phyloP scores from a whole-genome alignment of 2,888 invertebrate species.

The Theretra japonica region DNA sequence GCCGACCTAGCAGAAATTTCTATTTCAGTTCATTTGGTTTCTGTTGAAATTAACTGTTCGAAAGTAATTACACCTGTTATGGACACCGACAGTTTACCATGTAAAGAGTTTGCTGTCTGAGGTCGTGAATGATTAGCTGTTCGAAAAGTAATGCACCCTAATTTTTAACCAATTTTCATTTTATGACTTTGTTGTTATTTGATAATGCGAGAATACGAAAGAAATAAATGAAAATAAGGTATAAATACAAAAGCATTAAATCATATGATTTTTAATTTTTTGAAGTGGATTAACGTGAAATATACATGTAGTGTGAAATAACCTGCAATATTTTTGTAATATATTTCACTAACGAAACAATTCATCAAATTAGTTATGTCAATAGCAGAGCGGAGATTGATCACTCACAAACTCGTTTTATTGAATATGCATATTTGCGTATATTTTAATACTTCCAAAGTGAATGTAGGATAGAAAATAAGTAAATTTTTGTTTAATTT shows the following conservation, averaged over 20 bases:
- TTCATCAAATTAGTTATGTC: neutral
- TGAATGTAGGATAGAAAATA: neutral
- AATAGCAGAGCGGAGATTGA: neutral
- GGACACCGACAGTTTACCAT: neutral
- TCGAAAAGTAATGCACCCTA: neutral
- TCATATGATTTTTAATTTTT: too few relatives aligned
- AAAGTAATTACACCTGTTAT: conserved; percentile 19
- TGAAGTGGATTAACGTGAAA: too few relatives aligned
- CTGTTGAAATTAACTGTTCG: neutral
- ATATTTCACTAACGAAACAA: neutral
- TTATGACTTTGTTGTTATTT: too few relatives aligned
- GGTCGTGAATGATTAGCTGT: neutral
- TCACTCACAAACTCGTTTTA: neutral
- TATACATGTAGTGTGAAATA: too few relatives aligned
- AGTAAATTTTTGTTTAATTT: neutral
- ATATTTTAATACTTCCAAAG: neutral
- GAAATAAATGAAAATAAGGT: too few relatives aligned
- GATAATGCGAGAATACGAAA: too few relatives aligned
- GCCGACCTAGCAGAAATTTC: conserved; percentile 39
- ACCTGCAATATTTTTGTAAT: neutral
- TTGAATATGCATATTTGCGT: neutral
- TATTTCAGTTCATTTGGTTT: conserved; percentile 31
- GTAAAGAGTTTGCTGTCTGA: conserved; percentile 2
- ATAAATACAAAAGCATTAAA: too few relatives aligned
- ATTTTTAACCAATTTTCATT: too few relatives aligned